Percentiles rank a stretch among this genome's conserved stretches.
phyloP scores from a whole-genome alignment of 2,888 invertebrate species.

The Notocelia uddmanniana region DNA sequence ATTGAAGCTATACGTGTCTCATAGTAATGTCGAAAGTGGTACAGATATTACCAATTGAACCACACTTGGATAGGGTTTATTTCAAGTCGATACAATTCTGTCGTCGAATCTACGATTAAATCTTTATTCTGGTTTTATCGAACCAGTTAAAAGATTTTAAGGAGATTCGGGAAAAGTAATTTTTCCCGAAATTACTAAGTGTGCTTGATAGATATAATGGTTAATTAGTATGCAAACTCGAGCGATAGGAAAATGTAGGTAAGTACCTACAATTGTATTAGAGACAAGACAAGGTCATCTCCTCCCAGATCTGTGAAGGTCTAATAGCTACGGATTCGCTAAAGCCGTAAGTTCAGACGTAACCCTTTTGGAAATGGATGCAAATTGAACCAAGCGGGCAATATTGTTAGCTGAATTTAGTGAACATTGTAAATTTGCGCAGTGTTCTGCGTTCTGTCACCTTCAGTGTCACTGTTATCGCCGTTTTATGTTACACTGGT shows the following conservation, averaged over 20 bases:
- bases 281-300: conserved; percentile 21
- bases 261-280: background rate
- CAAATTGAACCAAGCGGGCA: conserved; percentile 21
- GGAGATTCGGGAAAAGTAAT: no score
- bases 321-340: conserved; percentile 25
- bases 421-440: background rate
- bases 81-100: no score
- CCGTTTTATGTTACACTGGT: background rate
- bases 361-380: conserved; percentile 37
- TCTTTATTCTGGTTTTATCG: no score
- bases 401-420: conserved; percentile 22
- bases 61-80: no score
- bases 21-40: background rate
- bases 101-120: no score
- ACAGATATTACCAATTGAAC: background rate
- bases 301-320: conserved; percentile 35
- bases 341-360: conserved; percentile 26
- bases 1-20: background rate
- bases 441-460: background rate
- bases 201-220: background rate
- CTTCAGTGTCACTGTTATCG: background rate
- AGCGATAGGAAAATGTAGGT: background rate
- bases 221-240: background rate
- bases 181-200: background rate
- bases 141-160: no score